Conservation (phyloP, 2,113 vertebrate genomes). For the Labrus mixtus region DNA sequence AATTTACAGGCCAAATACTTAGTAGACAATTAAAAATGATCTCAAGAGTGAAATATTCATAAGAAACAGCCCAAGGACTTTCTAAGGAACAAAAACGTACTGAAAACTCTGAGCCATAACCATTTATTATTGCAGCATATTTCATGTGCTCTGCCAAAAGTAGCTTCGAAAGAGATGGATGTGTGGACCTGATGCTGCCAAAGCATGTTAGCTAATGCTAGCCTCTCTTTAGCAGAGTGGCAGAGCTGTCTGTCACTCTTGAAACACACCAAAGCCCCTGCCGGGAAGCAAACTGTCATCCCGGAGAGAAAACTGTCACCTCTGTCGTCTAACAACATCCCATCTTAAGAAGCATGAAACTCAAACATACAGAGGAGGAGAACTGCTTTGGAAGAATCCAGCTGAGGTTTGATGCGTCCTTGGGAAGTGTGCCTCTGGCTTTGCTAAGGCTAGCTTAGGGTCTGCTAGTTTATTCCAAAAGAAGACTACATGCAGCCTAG, state of each 20-base stretch:
- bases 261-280: conserved; percentile 1
- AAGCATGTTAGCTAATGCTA: neutral
- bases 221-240: neutral
- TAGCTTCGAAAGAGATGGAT: neutral
- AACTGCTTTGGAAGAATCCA: conserved; percentile 16
- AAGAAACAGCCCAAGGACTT: neutral
- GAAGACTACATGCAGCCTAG: neutral
- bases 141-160: neutral
- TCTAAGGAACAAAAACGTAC: neutral
- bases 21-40: neutral
- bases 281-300: conserved; percentile 26
- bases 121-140: neutral
- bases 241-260: neutral
- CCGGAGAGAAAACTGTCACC: conserved; percentile 2
- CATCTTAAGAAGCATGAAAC: conserved; percentile 6
- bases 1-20: neutral
- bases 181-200: neutral
- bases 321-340: conserved; percentile 31
- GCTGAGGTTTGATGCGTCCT: conserved; percentile 25
- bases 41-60: neutral
- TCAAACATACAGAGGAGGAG: conserved; percentile 26
- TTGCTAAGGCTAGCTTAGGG: conserved; percentile 18
- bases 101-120: neutral
- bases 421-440: neutral
- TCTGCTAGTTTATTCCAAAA: neutral